These are phyloP conservation scores for Myxocyprinus asiaticus DNA, from an alignment of 2,113 vertebrate genomes.

Conservation along the genomic window DNA sequence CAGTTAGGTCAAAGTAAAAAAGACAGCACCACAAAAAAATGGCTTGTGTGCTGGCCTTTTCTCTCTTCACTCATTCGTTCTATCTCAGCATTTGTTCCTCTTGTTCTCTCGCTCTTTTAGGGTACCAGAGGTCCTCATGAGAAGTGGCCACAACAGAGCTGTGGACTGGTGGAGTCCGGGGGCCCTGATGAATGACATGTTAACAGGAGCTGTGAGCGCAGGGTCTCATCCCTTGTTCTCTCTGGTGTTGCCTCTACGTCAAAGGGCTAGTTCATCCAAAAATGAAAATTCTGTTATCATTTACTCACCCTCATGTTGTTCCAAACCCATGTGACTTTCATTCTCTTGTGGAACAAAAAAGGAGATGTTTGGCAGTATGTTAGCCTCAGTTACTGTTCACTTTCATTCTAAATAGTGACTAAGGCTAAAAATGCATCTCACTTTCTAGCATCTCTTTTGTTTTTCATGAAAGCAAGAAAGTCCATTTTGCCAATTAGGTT, in stretches of 20 bases:
- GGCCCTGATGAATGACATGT: constrained; percentile 98
- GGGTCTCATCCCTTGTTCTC: not conserved
- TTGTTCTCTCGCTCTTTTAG: constrained; percentile 62
- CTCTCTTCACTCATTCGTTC: not conserved
- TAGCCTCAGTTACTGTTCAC: too few species aligned
- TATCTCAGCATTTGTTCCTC: not conserved
- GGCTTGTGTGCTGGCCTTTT: not conserved
- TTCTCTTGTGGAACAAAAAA: too few species aligned
- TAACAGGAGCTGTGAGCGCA: constrained; percentile 95
- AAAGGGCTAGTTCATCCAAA: too few species aligned
- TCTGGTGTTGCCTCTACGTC: not conserved
- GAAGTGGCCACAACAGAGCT: constrained; percentile 95
- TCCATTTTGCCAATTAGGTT: too few species aligned
- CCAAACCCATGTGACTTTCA: too few species aligned
- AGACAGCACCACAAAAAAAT: not conserved
- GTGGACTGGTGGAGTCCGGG: constrained; percentile 99
- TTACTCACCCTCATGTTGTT: too few species aligned
- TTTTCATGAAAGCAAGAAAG: too few species aligned
- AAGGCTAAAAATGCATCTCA: too few species aligned
- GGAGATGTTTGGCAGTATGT: too few species aligned
- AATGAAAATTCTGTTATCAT: too few species aligned
- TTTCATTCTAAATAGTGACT: too few species aligned
- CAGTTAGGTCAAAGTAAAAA: constrained; percentile 16
- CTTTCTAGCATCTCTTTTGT: too few species aligned
- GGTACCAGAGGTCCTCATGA: constrained; percentile 97